A percentile compares a stretch with the other conserved stretches of the same genome.
Evolutionary conservation across 2,113 vertebrate genomes (phyloP).

Genomic region (Bungarus multicinctus): DNA sequence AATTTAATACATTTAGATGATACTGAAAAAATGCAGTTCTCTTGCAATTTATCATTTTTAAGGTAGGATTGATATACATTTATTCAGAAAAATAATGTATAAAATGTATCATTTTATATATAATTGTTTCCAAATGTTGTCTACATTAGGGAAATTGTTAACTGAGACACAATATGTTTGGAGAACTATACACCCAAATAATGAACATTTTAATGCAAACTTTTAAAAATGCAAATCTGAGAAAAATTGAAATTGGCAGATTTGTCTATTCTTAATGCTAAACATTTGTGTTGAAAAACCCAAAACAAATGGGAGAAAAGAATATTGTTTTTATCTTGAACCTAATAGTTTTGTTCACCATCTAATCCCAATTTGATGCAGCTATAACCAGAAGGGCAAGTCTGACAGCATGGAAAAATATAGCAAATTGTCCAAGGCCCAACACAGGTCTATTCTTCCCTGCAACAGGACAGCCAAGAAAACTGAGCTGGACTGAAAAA

Average conservation of each 20-base stretch:
- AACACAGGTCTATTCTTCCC: slow-evolving; percentile 23
- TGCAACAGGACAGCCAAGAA: not conserved
- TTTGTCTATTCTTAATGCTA: not conserved
- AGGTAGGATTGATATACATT: not conserved
- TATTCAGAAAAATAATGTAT: not conserved
- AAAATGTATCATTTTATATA: not conserved
- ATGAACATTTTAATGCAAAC: not conserved
- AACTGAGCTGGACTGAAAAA: not conserved
- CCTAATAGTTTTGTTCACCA: not conserved
- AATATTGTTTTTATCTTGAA: not conserved
- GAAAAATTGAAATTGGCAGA: not conserved
- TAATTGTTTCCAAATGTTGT: not conserved
- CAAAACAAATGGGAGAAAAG: not conserved
- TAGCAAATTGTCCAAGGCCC: not conserved
- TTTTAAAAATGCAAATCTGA: not conserved
- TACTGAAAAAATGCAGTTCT: not conserved
- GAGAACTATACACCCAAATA: not conserved
- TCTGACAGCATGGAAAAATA: not conserved
- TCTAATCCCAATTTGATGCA: not conserved
- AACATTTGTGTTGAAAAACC: not conserved
- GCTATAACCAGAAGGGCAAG: not conserved
- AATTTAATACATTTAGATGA: not conserved
- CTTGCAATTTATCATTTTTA: not conserved
- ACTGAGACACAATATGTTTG: not conserved
- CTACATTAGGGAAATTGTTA: not conserved